These are phyloP conservation scores for Myrmophylax atrothorax DNA, from an alignment of 2,113 vertebrate species.

Conservation along the genomic window DNA sequence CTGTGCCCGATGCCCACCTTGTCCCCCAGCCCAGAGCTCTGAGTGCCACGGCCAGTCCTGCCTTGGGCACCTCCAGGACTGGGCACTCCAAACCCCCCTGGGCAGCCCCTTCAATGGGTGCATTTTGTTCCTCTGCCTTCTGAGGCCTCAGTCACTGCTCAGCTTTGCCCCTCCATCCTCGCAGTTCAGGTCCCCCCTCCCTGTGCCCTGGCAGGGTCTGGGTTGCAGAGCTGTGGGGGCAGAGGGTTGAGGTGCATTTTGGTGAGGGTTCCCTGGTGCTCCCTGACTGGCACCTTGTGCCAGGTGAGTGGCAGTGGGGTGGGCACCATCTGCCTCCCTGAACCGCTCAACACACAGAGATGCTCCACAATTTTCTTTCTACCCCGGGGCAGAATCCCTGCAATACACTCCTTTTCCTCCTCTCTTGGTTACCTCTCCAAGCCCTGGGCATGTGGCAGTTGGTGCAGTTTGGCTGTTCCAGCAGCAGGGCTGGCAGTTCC, in stretches of 20 bases:
- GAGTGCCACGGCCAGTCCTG: background rate
- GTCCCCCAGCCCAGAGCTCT: background rate
- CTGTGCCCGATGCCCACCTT: rapidly evolving
- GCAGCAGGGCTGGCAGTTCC: background rate
- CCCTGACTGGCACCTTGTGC: background rate
- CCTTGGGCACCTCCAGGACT: background rate
- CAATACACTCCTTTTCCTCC: background rate
- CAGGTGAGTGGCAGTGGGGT: rapidly evolving
- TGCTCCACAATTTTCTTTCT: background rate
- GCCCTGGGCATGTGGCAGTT: background rate
- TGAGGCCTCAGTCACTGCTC: background rate
- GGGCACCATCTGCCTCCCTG: background rate
- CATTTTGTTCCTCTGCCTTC: background rate
- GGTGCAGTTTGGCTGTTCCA: rapidly evolving
- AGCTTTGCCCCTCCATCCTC: background rate
- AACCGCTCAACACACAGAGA: background rate
- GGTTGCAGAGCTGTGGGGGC: background rate
- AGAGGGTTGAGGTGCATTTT: background rate
- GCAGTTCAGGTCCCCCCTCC: background rate
- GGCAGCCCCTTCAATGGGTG: background rate
- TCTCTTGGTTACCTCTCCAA: rapidly evolving
- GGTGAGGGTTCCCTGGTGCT: background rate
- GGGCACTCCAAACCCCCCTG: background rate
- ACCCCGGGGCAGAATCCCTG: background rate
- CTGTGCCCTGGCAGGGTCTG: background rate